Evolutionary conservation across 2,113 vertebrate genomes (phyloP), one percentile per base, ranked within the genome.

Genomic region (Accipiter cooperii): DNA sequence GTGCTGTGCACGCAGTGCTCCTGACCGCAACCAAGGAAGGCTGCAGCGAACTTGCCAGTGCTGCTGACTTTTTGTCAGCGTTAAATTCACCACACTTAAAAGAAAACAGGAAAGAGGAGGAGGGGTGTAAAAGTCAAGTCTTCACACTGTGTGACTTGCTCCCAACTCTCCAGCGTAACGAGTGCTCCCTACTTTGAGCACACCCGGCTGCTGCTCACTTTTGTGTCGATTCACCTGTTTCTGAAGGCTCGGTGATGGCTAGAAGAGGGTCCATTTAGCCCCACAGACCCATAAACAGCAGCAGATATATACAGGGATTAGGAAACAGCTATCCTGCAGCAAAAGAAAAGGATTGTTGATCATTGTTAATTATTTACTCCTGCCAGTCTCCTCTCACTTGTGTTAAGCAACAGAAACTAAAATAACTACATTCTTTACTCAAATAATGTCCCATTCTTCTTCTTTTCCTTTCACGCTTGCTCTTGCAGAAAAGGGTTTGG

Each of bases 321-420:
- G 80, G 57, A 84, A 91, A 54, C 36, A 69, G 57, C 55, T 89
- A 49, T 76, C 31, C 80, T 84, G 52, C 44, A 76, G 71, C 73
- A 84, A 58, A 89, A 90, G 49, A 83, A 68, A 70, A 69, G n/a
- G 18, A 26, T 68, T 84, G 73, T 82, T 17, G 5, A 55, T 82
- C 65, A 13, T 29, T 95, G 89, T 92, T 82, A 92, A 84, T 93
- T 92, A 91, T 96, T 95, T 96, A 93, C 46, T 96, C 36, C 49
- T 93, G 65, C 24, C 64, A 87, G 34, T 71, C 61, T 92, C 29
- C 24, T 90, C 38, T 82, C 47, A 12, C 57, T 79, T 21, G 15
- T 73, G 36, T 79, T 91, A 89, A 92, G 76, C 44, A 94, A 65
- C 17, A 80, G 57, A 64, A 89, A 89, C 49, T 69, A 77, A 94